Evolutionary conservation across 2,113 vertebrate genomes (phyloP), one percentile per base, ranked within the genome.

Genomic region (Noctilio leporinus): DNA sequence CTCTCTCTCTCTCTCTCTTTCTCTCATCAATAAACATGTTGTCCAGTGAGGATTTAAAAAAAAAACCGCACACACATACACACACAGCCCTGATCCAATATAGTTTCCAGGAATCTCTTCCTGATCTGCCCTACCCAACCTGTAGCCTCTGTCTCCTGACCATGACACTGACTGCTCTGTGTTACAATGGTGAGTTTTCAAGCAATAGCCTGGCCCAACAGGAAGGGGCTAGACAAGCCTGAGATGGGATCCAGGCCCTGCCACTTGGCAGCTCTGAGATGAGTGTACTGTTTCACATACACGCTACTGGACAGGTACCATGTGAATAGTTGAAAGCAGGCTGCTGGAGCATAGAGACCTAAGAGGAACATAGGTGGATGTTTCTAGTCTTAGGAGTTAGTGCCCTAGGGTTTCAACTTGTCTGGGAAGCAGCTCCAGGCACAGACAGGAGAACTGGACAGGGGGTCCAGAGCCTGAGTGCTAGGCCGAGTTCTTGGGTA

Each of bases 91-190:
- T 55, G 24, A 73, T 38, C 51, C 45, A 72, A 28, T 38, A 30
- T 33, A 51, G 0, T 72, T 90, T 72, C 81, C 43, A 92, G 53
- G n/a, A 96, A 67, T 38, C 49, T 87, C 81, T 45, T n/a, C 43
- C 19, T 10, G 43, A 80, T 59, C 20, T 70, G 26, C 73, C 33
- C 16, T 5, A 40, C 9, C 70, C 38, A 47, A 11, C 33, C 67
- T 57, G 55, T 19, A 86, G 62, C 62, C 67, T 51, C 47, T 86
- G 64, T 53, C 26, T 43, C 57, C 38, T 5, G 51, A 70, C 26
- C 49, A 45, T 69, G 62, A 91, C 59, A 65, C 19, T 55, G 91
- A 86, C 78, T 73, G 57, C 35, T 93, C 30, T 80, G 64, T 64
- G 15, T 59, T 35, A 16, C 26, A 35, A 15, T 30, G n/a, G 69